Evolutionary conservation across 35 echinoderm and acorn worm species (phyloP).

Genomic region (Apostichopus parvimensis): DNA sequence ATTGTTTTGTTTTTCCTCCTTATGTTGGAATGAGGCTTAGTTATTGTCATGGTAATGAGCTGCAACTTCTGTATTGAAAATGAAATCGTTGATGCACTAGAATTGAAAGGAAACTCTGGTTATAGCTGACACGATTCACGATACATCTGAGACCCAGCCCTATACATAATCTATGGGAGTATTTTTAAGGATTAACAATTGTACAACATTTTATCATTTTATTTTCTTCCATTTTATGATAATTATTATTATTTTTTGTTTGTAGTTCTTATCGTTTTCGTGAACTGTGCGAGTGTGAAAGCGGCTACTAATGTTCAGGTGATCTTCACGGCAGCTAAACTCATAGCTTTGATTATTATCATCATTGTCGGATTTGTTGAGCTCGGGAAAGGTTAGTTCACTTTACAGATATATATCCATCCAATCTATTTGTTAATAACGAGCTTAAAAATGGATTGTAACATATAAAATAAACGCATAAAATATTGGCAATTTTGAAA

Average conservation of each 20-base stretch:
- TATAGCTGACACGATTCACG: background rate
- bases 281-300: conserved; percentile 80
- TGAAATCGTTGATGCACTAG: background rate
- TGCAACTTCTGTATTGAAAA: background rate
- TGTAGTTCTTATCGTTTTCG: conserved; percentile 1
- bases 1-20: no score
- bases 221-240: background rate
- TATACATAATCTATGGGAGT: no score
- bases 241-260: background rate
- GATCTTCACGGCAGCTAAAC: conserved; percentile 88
- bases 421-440: no score
- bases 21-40: background rate
- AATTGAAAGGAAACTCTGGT: background rate
- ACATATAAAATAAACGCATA: no score
- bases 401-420: no score
- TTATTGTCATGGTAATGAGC: background rate
- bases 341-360: conserved; percentile 82
- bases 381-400: conserved; percentile 71
- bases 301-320: conserved; percentile 81
- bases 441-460: no score
- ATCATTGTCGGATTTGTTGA: conserved; percentile 77
- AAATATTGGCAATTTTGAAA: no score
- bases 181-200: no score
- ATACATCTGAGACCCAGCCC: no score
- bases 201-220: no score